These are phyloP conservation scores for Andrena fulva DNA, from an alignment of 2,888 invertebrate genomes.

Conservation along the genomic window DNA sequence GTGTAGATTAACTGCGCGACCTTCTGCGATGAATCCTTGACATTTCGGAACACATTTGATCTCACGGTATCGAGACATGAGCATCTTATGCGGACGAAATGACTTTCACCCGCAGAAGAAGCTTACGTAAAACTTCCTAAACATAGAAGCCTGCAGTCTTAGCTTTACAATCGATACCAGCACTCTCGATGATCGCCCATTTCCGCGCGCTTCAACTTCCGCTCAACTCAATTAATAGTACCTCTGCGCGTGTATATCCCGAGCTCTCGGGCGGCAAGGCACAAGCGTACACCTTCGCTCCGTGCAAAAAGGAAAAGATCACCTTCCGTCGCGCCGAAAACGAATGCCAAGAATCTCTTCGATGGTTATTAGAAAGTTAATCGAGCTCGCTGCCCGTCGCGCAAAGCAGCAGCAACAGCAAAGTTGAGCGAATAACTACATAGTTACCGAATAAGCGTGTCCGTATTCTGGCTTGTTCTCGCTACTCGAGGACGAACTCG, in stretches of 20 bases:
- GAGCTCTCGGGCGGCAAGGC: neutral
- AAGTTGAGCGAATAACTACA: constrained; percentile 28
- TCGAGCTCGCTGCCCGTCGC: constrained; percentile 25
- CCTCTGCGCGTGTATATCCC: neutral
- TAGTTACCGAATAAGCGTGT: constrained; percentile 59
- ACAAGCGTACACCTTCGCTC: neutral
- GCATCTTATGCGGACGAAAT: constrained; percentile 11
- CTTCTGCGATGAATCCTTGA: neutral
- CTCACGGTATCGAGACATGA: neutral
- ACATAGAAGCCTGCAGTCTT: neutral
- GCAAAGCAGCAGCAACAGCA: neutral
- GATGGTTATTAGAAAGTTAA: neutral
- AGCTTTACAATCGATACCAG: neutral
- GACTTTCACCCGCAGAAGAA: constrained; percentile 22
- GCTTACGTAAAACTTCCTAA: constrained; percentile 3
- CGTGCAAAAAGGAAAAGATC: neutral
- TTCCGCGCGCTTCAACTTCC: constrained; percentile 8
- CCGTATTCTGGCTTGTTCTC: constrained; percentile 52
- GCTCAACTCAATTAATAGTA: neutral
- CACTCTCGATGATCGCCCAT: neutral
- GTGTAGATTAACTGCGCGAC: neutral
- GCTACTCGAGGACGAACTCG: constrained; percentile 35
- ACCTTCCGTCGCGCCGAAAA: neutral
- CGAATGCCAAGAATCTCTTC: neutral
- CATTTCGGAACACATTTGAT: neutral